A percentile compares a stretch with the other conserved stretches of the same genome.
Conservation (phyloP, 1,140 invertebrate genomes). For the Drosophila neocordata region DNA sequence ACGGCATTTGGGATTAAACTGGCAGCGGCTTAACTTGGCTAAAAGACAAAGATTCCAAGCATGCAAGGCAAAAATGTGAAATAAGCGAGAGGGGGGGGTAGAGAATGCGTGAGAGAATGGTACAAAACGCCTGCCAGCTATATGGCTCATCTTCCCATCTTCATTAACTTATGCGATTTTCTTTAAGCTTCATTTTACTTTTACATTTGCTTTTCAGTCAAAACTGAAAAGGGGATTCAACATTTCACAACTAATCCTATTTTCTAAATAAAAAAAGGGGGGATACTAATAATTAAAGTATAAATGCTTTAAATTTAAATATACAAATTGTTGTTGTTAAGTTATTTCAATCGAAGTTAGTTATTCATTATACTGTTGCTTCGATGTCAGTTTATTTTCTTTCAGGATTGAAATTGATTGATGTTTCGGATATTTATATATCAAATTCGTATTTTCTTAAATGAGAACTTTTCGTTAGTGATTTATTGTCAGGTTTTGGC, state of each 20-base stretch:
- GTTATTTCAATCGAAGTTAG: too few species aligned
- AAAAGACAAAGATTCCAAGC: slow-evolving; percentile 64
- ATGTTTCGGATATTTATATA: not conserved
- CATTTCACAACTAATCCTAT: not conserved
- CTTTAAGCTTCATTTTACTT: slow-evolving; percentile 53
- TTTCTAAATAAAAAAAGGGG: not conserved
- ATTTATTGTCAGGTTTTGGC: not conserved
- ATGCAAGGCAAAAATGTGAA: slow-evolving; percentile 26
- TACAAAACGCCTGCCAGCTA: not conserved
- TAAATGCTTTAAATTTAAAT: too few species aligned
- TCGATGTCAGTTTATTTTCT: not conserved
- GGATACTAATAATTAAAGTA: not conserved
- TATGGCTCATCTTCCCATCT: slow-evolving; percentile 18
- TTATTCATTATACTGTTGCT: too few species aligned
- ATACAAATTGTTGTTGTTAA: too few species aligned
- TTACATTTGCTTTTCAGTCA: not conserved
- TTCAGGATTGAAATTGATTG: not conserved
- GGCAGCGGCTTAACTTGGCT: slow-evolving; percentile 68
- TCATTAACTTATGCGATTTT: slow-evolving; percentile 78
- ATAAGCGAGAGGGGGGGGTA: not conserved
- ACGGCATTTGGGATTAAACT: slow-evolving; percentile 69
- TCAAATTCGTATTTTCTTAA: not conserved
- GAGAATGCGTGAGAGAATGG: not conserved
- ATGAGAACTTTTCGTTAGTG: not conserved
- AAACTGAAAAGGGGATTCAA: slow-evolving; percentile 16